Evolutionary conservation across 2,797 vertebrate species (phyloP).

Genomic region (Triplophysa yarkandensis): DNA sequence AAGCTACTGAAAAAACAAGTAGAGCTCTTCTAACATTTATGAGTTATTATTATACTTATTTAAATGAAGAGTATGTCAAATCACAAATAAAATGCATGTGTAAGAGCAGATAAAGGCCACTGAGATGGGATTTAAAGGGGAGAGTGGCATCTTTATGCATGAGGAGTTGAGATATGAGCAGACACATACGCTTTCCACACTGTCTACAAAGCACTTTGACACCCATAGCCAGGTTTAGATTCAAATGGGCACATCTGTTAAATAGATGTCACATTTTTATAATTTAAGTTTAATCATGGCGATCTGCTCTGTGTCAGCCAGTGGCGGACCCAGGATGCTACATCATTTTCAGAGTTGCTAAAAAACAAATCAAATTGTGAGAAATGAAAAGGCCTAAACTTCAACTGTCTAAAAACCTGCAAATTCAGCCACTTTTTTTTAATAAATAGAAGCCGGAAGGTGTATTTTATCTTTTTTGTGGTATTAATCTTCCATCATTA

Average conservation of each 20-base stretch:
- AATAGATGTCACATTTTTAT: conserved; percentile 9
- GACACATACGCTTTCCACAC: conserved; percentile 56
- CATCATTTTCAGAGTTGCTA: too few relatives aligned
- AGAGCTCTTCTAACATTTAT: conserved; percentile 34
- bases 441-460: too few relatives aligned
- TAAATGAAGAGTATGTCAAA: conserved; percentile 36
- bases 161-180: conserved; percentile 70
- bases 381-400: too few relatives aligned
- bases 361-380: too few relatives aligned
- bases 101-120: conserved; percentile 60
- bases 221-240: conserved; percentile 33
- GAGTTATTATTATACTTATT: conserved; percentile 33
- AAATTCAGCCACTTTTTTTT: too few relatives aligned
- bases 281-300: not conserved
- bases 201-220: conserved; percentile 46
- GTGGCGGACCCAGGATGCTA: too few relatives aligned
- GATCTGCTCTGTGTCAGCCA: not conserved
- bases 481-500: too few relatives aligned
- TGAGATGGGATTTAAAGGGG: conserved; percentile 64
- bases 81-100: conserved; percentile 52
- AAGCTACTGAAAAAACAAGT: conserved; percentile 34
- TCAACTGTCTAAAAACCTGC: too few relatives aligned
- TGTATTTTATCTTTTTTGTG: too few relatives aligned
- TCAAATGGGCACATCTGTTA: conserved; percentile 12
- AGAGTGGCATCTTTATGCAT: conserved; percentile 70